phyloP scores from a whole-genome alignment of 2,113 vertebrate species.

The Mola mola region DNA sequence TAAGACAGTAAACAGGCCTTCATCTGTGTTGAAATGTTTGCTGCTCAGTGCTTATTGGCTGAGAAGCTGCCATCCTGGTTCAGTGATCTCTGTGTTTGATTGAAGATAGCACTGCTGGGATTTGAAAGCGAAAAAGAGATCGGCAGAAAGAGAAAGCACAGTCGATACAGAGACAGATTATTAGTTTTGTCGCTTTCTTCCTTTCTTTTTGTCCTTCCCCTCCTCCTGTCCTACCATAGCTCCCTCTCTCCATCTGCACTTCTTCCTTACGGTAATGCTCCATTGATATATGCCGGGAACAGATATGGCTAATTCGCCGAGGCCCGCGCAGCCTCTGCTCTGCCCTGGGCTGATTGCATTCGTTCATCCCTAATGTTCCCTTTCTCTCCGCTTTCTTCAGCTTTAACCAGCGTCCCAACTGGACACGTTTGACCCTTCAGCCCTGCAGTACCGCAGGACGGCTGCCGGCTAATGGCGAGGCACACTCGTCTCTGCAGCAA shows the following conservation, averaged over 20 bases:
- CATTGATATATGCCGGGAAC: constrained; percentile 74
- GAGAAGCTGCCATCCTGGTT: constrained; percentile 14
- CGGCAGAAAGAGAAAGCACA: constrained; percentile 8
- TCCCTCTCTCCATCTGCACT: constrained; percentile 30
- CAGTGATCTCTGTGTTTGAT: constrained; percentile 16
- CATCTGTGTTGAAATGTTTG: constrained; percentile 22
- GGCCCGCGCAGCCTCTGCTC: constrained; percentile 47
- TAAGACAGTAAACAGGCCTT: constrained; percentile 27
- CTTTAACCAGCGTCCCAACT: constrained; percentile 24
- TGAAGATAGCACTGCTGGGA: constrained; percentile 1
- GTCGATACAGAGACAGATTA: constrained; percentile 30
- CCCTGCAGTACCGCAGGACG: constrained; percentile 7
- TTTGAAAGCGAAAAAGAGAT: constrained; percentile 21
- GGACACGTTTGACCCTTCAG: constrained; percentile 48
- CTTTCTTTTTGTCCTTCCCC: constrained; percentile 3
- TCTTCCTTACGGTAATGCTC: constrained; percentile 66
- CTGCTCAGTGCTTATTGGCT: constrained; percentile 25
- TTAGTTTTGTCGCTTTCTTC: constrained; percentile 23
- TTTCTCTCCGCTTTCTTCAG: constrained; percentile 25
- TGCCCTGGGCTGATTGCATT: constrained; percentile 48
- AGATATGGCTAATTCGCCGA: constrained; percentile 66
- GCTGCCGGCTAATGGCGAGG: constrained; percentile 28
- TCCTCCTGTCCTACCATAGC: constrained; percentile 6
- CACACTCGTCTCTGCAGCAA: constrained; percentile 30
- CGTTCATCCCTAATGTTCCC: constrained; percentile 57